Evolutionary conservation across 2,888 invertebrate genomes (phyloP).

Genomic region (Thymelicus sylvestris): DNA sequence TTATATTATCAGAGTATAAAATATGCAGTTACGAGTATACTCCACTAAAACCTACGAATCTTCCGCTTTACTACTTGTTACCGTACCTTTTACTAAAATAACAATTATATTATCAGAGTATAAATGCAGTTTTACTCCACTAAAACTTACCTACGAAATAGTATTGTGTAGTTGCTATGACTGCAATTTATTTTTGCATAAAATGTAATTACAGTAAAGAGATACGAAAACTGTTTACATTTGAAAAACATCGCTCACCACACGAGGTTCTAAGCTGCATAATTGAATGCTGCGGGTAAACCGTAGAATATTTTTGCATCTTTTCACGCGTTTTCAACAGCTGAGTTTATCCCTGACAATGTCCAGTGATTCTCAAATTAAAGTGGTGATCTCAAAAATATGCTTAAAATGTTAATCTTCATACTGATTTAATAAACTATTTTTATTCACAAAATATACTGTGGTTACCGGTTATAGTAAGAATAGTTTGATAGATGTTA

Average conservation of each 20-base stretch:
- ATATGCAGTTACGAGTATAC: too few species aligned
- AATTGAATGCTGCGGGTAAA: slow-evolving; percentile 23
- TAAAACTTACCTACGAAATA: neutral
- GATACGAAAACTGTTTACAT: slow-evolving; percentile 6
- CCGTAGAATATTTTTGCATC: slow-evolving; percentile 23
- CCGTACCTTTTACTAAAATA: too few species aligned
- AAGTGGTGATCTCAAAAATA: neutral
- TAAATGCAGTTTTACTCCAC: neutral
- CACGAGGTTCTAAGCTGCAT: slow-evolving; percentile 13
- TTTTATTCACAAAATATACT: too few species aligned
- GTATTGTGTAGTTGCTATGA: neutral
- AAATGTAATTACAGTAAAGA: slow-evolving; percentile 9
- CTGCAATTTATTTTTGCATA: neutral
- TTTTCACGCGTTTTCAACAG: slow-evolving; percentile 17
- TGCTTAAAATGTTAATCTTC: too few species aligned
- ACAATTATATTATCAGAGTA: too few species aligned
- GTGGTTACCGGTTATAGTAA: too few species aligned
- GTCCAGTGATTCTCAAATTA: slow-evolving; percentile 1
- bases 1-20: too few species aligned
- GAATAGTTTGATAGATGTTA: too few species aligned
- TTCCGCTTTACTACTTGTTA: too few species aligned
- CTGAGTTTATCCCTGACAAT: slow-evolving; percentile 16
- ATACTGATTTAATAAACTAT: too few species aligned
- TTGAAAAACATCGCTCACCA: neutral
- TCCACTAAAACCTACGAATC: too few species aligned